Conservation (phyloP, 2,113 vertebrate species). For the Pampusana beccarii region DNA sequence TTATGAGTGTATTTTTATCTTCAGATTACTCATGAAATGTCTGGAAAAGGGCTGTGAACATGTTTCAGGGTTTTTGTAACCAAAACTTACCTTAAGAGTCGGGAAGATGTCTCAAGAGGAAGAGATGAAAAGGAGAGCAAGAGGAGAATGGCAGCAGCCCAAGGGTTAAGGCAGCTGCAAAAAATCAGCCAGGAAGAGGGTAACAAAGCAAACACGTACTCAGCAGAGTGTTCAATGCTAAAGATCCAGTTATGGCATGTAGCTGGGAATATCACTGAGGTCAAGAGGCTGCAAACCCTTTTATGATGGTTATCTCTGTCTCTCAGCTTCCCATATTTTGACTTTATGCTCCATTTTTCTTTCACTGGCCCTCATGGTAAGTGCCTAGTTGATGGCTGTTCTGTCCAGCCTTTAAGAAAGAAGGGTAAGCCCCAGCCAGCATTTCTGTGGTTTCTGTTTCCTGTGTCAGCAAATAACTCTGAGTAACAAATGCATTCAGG, state of each 20-base stretch:
- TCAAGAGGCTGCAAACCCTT: constrained; percentile 20
- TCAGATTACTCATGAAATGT: neutral
- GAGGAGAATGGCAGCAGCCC: neutral
- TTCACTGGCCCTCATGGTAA: neutral
- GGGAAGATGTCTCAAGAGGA: neutral
- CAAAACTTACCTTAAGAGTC: neutral
- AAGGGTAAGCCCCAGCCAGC: neutral
- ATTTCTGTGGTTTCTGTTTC: constrained; percentile 40
- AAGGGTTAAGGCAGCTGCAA: neutral
- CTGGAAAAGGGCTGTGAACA: neutral
- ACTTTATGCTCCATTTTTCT: neutral
- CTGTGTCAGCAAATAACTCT: constrained; percentile 60
- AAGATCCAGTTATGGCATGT: constrained; percentile 27
- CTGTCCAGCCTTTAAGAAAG: constrained; percentile 16
- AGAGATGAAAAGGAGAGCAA: neutral
- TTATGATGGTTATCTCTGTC: constrained; percentile 35
- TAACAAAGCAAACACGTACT: constrained; percentile 24
- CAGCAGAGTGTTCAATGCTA: constrained; percentile 19
- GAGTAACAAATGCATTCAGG: constrained; percentile 14
- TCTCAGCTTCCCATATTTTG: constrained; percentile 32
- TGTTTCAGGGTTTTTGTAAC: neutral
- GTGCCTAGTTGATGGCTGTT: neutral
- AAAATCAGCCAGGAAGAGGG: neutral
- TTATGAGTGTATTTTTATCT: neutral
- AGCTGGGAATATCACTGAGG: neutral